Evolutionary conservation across 2,113 vertebrate genomes (phyloP), one percentile per base, ranked within the genome.

Genomic region (Paedocypris sp.): DNA sequence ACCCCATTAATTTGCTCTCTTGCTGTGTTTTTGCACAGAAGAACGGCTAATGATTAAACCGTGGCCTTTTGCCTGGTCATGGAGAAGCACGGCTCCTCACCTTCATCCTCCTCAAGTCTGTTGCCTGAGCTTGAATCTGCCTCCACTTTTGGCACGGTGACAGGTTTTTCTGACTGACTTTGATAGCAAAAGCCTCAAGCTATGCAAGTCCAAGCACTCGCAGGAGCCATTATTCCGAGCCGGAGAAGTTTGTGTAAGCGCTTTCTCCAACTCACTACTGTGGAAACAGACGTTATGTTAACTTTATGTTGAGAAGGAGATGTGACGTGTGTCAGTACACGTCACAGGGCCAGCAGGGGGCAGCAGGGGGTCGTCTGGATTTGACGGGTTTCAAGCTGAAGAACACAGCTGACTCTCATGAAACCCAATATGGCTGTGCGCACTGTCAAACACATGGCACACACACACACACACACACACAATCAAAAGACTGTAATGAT

Each of bases 21-120:
- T 68, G 66, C 70, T 73, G 75, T 76, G 67, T 57, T 72, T 71
- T 50, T 68, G 60, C 47, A 71, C 42, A 19, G 64, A 60, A 15
- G 45, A 18, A 26, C 16, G 51, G 71, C 68, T 79, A 82, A 82
- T 83, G 67, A 83, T 80, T 83, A 76, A 80, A 68, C 60, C 35
- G 28, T 67, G 22, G 22, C 25, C 43, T 18, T 31, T 39, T 41
- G 26, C 26, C 33, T 28, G 28, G 5, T 31, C 13, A 16, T 32
- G 32, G 35, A 12, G 36, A 48, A 4, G 46, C 48, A 31, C 20
- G 20, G 2, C 10, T 46, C 19, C 41, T 35, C 42, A 47, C 20
- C 16, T 49, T 60, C 18, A 33, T 25, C 59, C n/a, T 15, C 26
- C 12, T 53, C 49, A 54, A 5, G 19, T 10, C 32, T 18, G 36